phyloP scores from a whole-genome alignment of 2,113 vertebrate genomes.

The Oenanthe oenanthe region DNA sequence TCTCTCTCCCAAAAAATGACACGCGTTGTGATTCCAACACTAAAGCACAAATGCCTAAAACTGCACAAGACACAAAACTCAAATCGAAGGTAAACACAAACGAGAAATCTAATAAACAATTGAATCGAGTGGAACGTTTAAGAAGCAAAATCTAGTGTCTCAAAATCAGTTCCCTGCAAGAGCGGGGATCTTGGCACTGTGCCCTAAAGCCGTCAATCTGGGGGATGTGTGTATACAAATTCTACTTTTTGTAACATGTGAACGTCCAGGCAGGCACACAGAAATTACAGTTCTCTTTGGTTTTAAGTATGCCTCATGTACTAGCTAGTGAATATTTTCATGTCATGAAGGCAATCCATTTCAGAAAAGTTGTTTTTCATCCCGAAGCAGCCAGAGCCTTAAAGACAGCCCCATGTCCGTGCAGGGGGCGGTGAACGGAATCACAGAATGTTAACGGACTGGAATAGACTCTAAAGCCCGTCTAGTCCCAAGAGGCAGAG shows the following conservation, averaged over 20 bases:
- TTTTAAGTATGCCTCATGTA: neutral
- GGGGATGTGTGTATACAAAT: neutral
- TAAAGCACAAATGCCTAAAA: rapidly evolving
- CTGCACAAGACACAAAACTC: neutral
- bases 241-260: neutral
- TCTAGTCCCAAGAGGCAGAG: neutral
- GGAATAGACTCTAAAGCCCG: neutral
- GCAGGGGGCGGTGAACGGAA: rapidly evolving
- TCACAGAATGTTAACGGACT: neutral
- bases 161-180: no score
- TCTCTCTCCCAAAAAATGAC: rapidly evolving
- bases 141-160: neutral
- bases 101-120: rapidly evolving
- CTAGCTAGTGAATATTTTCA: rapidly evolving
- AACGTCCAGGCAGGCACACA: rapidly evolving
- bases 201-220: neutral
- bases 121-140: rapidly evolving
- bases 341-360: neutral
- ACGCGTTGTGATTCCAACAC: neutral
- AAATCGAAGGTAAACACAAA: neutral
- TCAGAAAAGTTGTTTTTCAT: neutral
- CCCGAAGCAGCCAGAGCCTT: neutral
- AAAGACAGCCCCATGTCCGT: rapidly evolving
- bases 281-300: neutral
- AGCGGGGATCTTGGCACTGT: rapidly evolving